Percentiles rank a stretch among this genome's conserved stretches.
Evolutionary conservation across 2,888 invertebrate species (phyloP).

Genomic region (Caenorhabditis angaria): DNA sequence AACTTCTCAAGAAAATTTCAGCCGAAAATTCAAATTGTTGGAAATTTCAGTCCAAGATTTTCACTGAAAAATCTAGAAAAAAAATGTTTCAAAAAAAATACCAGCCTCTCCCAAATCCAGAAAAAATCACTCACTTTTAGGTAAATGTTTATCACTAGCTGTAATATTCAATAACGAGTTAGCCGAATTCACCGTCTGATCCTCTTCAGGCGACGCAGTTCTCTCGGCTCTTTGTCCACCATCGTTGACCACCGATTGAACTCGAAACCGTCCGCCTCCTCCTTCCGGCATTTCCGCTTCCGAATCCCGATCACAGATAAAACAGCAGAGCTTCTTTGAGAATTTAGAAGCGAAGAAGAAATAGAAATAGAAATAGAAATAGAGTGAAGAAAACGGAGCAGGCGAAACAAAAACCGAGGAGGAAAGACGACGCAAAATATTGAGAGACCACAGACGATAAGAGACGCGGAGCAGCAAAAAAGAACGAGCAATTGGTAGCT

Average conservation of each 20-base stretch:
- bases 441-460: no score
- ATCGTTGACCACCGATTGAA: slow-evolving; percentile 35
- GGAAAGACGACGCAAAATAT: no score
- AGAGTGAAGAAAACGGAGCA: not conserved
- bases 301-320: not conserved
- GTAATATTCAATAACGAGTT: not conserved
- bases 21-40: not conserved
- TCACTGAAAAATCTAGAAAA: not conserved
- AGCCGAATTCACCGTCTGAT: slow-evolving; percentile 11
- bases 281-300: not conserved
- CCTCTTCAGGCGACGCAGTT: not conserved
- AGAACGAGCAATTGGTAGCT: no score
- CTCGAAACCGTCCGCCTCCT: slow-evolving; percentile 40
- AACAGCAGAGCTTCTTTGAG: not conserved
- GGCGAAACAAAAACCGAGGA: no score
- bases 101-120: not conserved
- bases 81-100: not conserved
- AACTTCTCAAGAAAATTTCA: not conserved
- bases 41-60: not conserved
- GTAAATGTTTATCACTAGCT: not conserved
- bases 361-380: not conserved
- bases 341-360: not conserved
- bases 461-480: no score
- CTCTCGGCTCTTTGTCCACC: slow-evolving; percentile 13
- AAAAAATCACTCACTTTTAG: not conserved